Conservation (phyloP, 2,888 invertebrate genomes). For the Eristalis arbustorum region DNA sequence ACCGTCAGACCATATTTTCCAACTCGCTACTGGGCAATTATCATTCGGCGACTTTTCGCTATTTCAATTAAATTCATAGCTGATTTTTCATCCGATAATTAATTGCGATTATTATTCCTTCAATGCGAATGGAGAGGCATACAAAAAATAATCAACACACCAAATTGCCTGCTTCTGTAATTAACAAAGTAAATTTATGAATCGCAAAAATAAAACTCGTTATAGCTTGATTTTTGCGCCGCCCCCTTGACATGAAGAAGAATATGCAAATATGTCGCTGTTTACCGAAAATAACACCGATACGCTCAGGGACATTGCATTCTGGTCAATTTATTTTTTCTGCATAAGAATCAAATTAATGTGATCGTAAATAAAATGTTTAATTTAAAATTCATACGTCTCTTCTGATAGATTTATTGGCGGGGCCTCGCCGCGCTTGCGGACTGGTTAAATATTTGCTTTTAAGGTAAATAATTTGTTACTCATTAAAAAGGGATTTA, state of each 20-base stretch:
- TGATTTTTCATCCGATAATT: slow-evolving; percentile 29
- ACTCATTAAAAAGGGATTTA: too few species aligned
- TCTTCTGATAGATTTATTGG: slow-evolving; percentile 13
- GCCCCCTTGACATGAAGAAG: neutral
- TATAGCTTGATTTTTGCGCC: neutral
- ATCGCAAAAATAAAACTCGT: neutral
- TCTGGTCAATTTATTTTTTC: neutral
- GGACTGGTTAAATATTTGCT: neutral
- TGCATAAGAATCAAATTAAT: neutral
- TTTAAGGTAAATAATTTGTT: neutral
- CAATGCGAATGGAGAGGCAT: neutral
- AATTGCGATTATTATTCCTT: slow-evolving; percentile 30
- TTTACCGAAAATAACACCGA: neutral
- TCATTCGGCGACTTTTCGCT: slow-evolving; percentile 3
- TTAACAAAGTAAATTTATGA: slow-evolving; percentile 52
- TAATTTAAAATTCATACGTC: slow-evolving; percentile 8
- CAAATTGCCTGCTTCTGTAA: slow-evolving; percentile 11
- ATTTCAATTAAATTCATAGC: slow-evolving; percentile 26
- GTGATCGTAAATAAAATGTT: slow-evolving; percentile 6
- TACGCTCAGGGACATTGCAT: neutral
- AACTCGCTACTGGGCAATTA: slow-evolving; percentile 35
- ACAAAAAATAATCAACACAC: neutral
- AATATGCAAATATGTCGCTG: neutral
- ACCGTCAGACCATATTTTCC: slow-evolving; percentile 27
- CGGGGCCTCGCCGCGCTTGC: neutral